phyloP scores from a whole-genome alignment of 23 tunicate genomes.

The Ciona savignyi region DNA sequence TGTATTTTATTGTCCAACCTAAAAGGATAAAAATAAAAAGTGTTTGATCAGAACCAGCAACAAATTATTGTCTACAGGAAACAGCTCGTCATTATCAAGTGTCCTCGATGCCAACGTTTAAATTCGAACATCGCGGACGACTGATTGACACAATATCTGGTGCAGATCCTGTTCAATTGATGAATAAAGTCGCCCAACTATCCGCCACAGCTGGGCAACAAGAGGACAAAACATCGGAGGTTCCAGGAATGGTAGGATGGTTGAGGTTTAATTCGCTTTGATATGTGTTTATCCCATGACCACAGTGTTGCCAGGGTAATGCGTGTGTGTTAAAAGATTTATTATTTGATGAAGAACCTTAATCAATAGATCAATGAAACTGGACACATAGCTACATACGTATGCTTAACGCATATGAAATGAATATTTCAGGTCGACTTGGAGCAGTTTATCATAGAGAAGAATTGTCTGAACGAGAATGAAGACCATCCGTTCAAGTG shows the following conservation, averaged over 20 bases:
- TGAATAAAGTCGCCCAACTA: slow-evolving; percentile 29
- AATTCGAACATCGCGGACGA: slow-evolving; percentile 27
- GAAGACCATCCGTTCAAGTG: slow-evolving; percentile 75
- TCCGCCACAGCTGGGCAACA: neutral
- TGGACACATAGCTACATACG: too few species aligned
- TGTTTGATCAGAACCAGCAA: too few species aligned
- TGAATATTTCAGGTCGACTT: slow-evolving; percentile 62
- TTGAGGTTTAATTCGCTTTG: neutral
- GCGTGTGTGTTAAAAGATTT: too few species aligned
- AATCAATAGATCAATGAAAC: too few species aligned
- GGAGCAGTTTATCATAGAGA: slow-evolving; percentile 38
- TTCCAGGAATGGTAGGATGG: slow-evolving; percentile 55
- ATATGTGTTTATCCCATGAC: too few species aligned
- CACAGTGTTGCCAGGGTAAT: too few species aligned
- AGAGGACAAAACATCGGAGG: neutral
- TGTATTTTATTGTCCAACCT: too few species aligned
- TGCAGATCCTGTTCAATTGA: slow-evolving; percentile 39
- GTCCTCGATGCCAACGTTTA: slow-evolving; percentile 88
- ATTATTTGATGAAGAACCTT: too few species aligned
- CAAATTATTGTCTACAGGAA: too few species aligned
- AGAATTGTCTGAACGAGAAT: slow-evolving; percentile 77
- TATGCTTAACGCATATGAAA: too few species aligned
- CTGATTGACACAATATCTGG: slow-evolving; percentile 47
- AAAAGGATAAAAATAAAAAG: too few species aligned
- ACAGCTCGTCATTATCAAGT: slow-evolving; percentile 42